Base-by-base conservation (phyloP, 2,113 vertebrate genomes). In the Corynorhinus townsendii region DNA sequence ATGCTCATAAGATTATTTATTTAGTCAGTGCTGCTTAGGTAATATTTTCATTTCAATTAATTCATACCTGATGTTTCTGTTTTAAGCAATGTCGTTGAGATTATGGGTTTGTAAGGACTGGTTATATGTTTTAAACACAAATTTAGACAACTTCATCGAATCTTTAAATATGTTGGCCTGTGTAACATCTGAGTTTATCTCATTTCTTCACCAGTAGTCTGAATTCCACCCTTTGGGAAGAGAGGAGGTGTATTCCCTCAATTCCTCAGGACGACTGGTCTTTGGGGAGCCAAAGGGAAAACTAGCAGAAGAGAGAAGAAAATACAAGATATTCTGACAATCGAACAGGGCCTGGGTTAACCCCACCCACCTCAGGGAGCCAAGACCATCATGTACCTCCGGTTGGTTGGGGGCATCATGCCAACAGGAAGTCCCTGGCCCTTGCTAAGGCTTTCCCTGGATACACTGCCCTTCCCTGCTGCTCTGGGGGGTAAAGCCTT, bases 41-140 rank as follows among this genome's bases (percentile, higher is more conserved):
- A 10, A 35, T 59, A 79, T 14, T 90, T 77, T 96, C 71, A 35
- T 96, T 79, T 89, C 45, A 72, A 22, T 12, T 40, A 59, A 52
- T 12, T 62, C 35, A 54, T 28, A 43, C 85, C 35, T 76, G 43
- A 52, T 66, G 24, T 62, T 79, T 75, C 76, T 47, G 10, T 59
- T 79, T 92, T 76, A 86, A 95, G 26, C 43, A 85, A 17, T 75
- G 26, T 77, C 68, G 47, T 49, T 54, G 43, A 76, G 62, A 89
- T 33, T 40, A 86, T 2, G 4, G 12, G 1, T 75, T 91, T 62
- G 7, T 71, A 56, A 43, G 22, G 16, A 47, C 69, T 52, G 10
- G 43, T 45, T 86, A 33, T 64, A 47, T 17, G 30, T 69, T 71
- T 93, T 85, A 43, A 87, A 92, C 54, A 87, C 38, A 90, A 77